Percentiles rank a stretch among this genome's conserved stretches.
Conservation (phyloP, 2,888 invertebrate genomes). For the Cerastis leucographa region DNA sequence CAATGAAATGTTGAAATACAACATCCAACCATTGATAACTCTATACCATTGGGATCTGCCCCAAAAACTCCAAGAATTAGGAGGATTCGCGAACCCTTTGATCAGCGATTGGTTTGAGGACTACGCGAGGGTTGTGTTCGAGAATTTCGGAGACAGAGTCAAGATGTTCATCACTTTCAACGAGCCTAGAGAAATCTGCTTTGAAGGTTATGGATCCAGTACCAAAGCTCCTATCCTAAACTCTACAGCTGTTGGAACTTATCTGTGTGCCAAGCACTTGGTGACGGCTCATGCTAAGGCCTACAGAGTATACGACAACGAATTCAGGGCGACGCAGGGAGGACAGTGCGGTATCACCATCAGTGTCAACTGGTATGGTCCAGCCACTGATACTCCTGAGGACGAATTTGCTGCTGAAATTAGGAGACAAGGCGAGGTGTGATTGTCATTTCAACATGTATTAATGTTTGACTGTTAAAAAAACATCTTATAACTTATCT, state of each 20-base stretch:
- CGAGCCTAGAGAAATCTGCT: conserved; percentile 87
- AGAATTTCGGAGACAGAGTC: conserved; percentile 86
- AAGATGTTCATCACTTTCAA: conserved; percentile 91
- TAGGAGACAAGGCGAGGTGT: conserved; percentile 54
- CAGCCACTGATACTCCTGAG: conserved; percentile 72
- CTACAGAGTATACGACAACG: conserved; percentile 81
- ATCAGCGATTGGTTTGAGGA: conserved; percentile 86
- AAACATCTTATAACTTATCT: too few relatives aligned
- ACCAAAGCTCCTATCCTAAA: conserved; percentile 79
- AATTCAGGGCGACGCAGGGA: conserved; percentile 75
- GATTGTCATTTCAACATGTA: background rate
- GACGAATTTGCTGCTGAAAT: conserved; percentile 78
- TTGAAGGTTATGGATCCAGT: conserved; percentile 83
- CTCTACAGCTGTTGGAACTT: conserved; percentile 84
- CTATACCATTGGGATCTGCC: conserved; percentile 91
- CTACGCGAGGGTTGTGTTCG: conserved; percentile 85
- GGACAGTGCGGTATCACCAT: conserved; percentile 77
- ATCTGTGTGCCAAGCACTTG: conserved; percentile 87
- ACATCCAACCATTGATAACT: conserved; percentile 91
- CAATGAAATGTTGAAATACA: conserved; percentile 90
- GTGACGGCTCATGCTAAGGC: conserved; percentile 89
- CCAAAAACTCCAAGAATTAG: conserved; percentile 88
- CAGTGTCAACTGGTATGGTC: conserved; percentile 67
- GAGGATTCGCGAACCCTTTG: conserved; percentile 87
- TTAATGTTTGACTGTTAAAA: background rate